Percentiles rank a stretch among this genome's conserved stretches.
Evolutionary conservation across 2,888 invertebrate genomes (phyloP).

Genomic region (Drosophila picticornis): DNA sequence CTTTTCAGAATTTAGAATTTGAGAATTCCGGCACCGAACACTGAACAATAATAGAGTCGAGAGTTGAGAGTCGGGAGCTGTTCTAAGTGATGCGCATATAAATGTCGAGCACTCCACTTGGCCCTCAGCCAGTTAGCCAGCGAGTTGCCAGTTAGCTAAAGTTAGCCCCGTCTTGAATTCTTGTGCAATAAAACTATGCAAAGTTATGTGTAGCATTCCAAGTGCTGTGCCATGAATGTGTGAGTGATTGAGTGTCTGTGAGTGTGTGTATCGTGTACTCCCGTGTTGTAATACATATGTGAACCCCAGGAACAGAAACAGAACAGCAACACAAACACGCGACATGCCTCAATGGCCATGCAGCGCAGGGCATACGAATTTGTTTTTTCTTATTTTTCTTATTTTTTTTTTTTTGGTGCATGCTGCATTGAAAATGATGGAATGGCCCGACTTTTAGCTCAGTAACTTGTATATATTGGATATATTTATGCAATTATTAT

Average conservation of each 20-base stretch:
- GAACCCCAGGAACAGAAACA: slow-evolving; percentile 38
- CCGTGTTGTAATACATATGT: slow-evolving; percentile 41
- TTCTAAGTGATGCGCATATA: slow-evolving; percentile 82
- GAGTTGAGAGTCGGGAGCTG: slow-evolving; percentile 23
- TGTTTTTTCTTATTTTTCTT: too few relatives aligned
- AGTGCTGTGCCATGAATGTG: slow-evolving; percentile 15
- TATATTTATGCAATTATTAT: slow-evolving; percentile 75
- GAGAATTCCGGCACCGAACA: slow-evolving; percentile 29
- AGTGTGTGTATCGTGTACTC: slow-evolving; percentile 40
- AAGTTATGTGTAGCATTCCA: slow-evolving; percentile 78
- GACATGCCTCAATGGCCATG: slow-evolving; percentile 23
- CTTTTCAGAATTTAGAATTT: slow-evolving; percentile 57
- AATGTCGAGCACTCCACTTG: slow-evolving; percentile 75
- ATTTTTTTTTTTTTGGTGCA: slow-evolving; percentile 15
- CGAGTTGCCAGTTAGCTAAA: slow-evolving; percentile 39
- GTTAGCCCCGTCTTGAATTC: slow-evolving; percentile 56
- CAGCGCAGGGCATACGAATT: slow-evolving; percentile 31
- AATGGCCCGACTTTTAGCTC: slow-evolving; percentile 31
- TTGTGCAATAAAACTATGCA: slow-evolving; percentile 79
- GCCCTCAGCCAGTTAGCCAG: slow-evolving; percentile 58
- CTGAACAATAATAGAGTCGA: slow-evolving; percentile 18
- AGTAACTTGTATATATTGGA: slow-evolving; percentile 12
- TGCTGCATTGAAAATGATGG: slow-evolving; percentile 47
- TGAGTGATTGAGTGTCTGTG: slow-evolving; percentile 21
- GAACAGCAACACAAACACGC: slow-evolving; percentile 14